Base-by-base conservation (phyloP, 2,113 vertebrate species). In the Microcebus griseorufus region DNA sequence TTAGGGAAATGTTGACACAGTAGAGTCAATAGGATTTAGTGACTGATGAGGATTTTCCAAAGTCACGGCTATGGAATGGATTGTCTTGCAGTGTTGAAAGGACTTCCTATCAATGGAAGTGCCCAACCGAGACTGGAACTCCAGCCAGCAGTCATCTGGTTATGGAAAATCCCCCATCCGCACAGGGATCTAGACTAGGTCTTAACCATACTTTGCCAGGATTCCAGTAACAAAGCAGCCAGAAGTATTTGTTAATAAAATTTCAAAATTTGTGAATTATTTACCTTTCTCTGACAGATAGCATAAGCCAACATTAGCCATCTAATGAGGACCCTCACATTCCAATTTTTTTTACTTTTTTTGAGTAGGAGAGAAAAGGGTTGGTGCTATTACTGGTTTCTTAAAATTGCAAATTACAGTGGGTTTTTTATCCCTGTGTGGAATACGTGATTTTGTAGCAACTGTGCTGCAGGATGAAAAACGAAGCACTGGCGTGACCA, bases 171-270 rank as follows among this genome's bases (percentile, higher is more conserved):
- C 37, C 34, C 37, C 39, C 55, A 4, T 67, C 75, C 39, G 53
- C 62, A 65, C 3, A 18, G 45, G 25, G n/a, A 12, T 29, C 32
- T 34, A 72, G 12, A 53, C 29, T 34, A 22, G 13, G 22, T 58
- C 48, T 83, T n/a, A 48, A 37, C 51, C 27, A 5, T 39, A 62
- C 51, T 69, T 58, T 0, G 23, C 34, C 17, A 34, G 51, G 90
- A 79, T 85, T 70, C 32, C 39, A 69, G 51, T 27, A 32, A 3
- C 72, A 94, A 81, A 90, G 60, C 34, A 78, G 73, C 34, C 65
- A 42, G 72, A 70, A 75, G 25, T 60, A 62, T 73, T 29, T 37
- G n/a, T n/a, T 87, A 65, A 85, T 86, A 86, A 93, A 82, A 60
- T 73, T 37, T 22, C 32, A n/a, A 55, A 86, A 4, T 65, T 29